Base-by-base conservation (phyloP, 1,140 invertebrate genomes). In the Drosophila simulans region DNA sequence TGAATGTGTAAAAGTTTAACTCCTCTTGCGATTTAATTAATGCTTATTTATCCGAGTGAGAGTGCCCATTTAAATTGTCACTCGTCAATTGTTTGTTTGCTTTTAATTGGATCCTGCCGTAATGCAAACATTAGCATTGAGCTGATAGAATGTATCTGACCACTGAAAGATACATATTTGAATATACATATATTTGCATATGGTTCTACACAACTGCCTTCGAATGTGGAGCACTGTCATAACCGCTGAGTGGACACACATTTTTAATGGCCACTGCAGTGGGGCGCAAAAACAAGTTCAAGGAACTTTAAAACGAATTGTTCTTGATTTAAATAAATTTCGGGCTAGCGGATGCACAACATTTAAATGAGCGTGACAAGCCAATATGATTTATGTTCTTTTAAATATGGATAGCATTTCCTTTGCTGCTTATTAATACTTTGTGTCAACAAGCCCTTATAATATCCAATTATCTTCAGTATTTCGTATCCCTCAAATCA, bases 1-100 rank as follows among this genome's bases (percentile, higher is more conserved):
- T 34, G 17, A 54, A 59, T 45, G 25, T 39, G 39, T 4, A 42
- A 40, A 56, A 53, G 22, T 71, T 34, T 35, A 52, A 25, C 52
- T 59, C 15, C 39, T 2, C 34, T 20, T n/a, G 15, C 15, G 39
- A 55, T 62, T 80, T 80, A 57, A 80, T 80, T 81, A 81, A 72
- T 80, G 31, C 42, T 25, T 51, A 60, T 73, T 74, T 54, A 53
- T 74, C 42, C 52, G n/a, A 34, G n/a, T 51, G n/a, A 10, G 57
- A 52, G 37, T 34, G 52, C 5, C 45, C 42, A 54, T 64, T 75
- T 35, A 65, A 65, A 66, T 35, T 53, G 51, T 64, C 55, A 63
- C 22, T 31, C 45, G 51, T 56, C 73, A 65, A 65, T 76, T 76
- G 71, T 80, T 70, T 76, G 60, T 80, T 80, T 58, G 42, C 40